Base-by-base conservation (phyloP, 1,140 invertebrate genomes). In the Dreissena rostriformis region DNA sequence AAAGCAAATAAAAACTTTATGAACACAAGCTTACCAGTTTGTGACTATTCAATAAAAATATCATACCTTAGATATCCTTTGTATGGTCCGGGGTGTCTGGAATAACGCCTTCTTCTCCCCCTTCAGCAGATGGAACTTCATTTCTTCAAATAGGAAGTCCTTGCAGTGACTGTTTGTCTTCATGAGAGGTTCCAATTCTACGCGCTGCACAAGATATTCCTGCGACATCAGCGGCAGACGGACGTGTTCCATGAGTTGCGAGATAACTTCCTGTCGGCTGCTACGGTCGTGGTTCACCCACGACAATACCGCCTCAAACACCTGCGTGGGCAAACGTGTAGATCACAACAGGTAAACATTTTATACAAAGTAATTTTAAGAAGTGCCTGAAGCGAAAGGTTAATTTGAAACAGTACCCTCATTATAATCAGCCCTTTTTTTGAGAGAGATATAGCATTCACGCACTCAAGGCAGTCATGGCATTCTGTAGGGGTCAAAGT, bases 81-180 rank as follows among this genome's bases (percentile, higher is more conserved):
- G 39, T 39, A 39, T 39, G 14, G 96, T 98, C 88, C 97, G 94
- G 26, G 97, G 96, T 7, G 96, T 97, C 74, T 96, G 96, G 86
- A 97, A 96, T 24, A 95, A 93, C 17, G 95, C 95, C 89, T 97
- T 97, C 86, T 97, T 96, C 92, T 98, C 97, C 22, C 96, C 96
- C 90, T 97, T 97, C 68, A 98, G 93, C 84, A 99, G 94, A 94
- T 99, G 98, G 94, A 97, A 99, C 86, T 98, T 98, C 86, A 99
- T 94, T 22, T 98, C 98, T 95, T 99, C 98, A 87, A 99, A 99
- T 67, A 99, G 94, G 91, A 97, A 96, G 94, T 99, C 98, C 94
- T 98, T 98, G 90, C 96, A 98, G 83, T 96, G 94, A 71, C 96
- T 95, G 93, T 97, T 97, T 19, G 95, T 96, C 94, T 97, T 96